Percentiles rank a stretch among this genome's conserved stretches.
Conservation (phyloP, 2,113 vertebrate species). For the Panthera tigris region DNA sequence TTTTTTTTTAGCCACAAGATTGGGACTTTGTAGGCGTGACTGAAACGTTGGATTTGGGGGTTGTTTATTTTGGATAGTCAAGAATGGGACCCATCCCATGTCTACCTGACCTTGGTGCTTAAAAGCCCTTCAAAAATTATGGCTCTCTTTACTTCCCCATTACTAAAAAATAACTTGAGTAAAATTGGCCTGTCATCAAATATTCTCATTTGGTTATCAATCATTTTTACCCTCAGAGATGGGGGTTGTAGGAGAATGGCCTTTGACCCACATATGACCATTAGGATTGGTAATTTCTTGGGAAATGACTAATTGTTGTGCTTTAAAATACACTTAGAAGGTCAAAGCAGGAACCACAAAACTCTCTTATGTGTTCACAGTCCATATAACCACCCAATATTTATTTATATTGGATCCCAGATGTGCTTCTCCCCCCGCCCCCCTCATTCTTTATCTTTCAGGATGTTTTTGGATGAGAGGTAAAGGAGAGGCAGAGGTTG, state of each 20-base stretch:
- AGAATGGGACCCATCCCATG: not conserved
- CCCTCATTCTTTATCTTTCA: not conserved
- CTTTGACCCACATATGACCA: conserved; percentile 30
- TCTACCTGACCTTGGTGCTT: not conserved
- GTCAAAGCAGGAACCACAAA: not conserved
- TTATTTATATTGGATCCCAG: conserved; percentile 46
- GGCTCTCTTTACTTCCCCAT: not conserved
- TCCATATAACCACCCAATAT: not conserved
- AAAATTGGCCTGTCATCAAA: conserved; percentile 40
- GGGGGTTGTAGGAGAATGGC: not conserved
- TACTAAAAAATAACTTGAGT: not conserved
- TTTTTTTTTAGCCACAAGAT: not conserved
- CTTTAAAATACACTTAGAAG: conserved; percentile 23
- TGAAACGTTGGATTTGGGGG: not conserved
- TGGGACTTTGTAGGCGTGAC: not conserved
- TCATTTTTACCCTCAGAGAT: conserved; percentile 31
- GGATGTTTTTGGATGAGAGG: not conserved
- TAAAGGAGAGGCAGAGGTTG: not conserved
- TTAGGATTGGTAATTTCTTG: conserved; percentile 26
- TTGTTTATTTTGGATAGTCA: not conserved
- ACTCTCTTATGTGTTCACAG: not conserved
- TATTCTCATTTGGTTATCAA: conserved; percentile 41
- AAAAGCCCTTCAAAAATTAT: conserved; percentile 13
- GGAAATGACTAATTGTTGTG: not conserved
- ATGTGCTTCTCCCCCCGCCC: not conserved